These are phyloP conservation scores for Meteorus cinctellus DNA, from an alignment of 2,888 invertebrate genomes.

Conservation along the genomic window DNA sequence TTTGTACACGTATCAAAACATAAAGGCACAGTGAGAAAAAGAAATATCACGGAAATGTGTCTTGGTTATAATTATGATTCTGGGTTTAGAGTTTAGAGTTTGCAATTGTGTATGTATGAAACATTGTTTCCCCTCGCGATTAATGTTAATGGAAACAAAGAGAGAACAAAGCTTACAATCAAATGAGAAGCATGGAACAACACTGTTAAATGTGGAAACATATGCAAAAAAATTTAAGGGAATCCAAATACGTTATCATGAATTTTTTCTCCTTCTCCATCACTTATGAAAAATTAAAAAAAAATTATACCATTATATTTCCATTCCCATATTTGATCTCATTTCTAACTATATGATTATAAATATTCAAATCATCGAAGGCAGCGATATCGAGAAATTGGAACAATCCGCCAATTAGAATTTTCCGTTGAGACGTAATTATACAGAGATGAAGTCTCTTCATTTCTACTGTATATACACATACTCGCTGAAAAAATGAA, in stretches of 20 bases:
- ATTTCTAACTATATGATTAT: too few relatives aligned
- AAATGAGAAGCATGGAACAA: too few relatives aligned
- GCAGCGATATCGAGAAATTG: constrained; percentile 58
- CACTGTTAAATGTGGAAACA: too few relatives aligned
- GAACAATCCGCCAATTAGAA: constrained; percentile 73
- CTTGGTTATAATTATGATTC: constrained; percentile 13
- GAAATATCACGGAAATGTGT: background rate
- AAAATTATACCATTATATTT: background rate
- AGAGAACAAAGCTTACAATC: background rate
- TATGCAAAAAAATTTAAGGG: too few relatives aligned
- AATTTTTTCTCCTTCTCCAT: too few relatives aligned
- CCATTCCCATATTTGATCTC: background rate
- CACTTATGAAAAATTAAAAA: too few relatives aligned
- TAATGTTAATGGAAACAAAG: background rate
- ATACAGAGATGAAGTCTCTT: constrained; percentile 68
- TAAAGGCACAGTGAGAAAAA: background rate
- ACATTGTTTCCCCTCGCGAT: background rate
- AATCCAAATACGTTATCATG: too few relatives aligned
- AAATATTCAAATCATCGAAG: too few relatives aligned
- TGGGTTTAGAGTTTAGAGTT: background rate
- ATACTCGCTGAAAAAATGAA: background rate
- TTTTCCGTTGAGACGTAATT: constrained; percentile 71
- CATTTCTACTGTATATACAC: constrained; percentile 40
- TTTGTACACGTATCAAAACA: background rate
- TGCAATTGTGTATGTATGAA: background rate